Base-by-base conservation (phyloP, 2,888 invertebrate genomes). In the Amitus sp. region DNA sequence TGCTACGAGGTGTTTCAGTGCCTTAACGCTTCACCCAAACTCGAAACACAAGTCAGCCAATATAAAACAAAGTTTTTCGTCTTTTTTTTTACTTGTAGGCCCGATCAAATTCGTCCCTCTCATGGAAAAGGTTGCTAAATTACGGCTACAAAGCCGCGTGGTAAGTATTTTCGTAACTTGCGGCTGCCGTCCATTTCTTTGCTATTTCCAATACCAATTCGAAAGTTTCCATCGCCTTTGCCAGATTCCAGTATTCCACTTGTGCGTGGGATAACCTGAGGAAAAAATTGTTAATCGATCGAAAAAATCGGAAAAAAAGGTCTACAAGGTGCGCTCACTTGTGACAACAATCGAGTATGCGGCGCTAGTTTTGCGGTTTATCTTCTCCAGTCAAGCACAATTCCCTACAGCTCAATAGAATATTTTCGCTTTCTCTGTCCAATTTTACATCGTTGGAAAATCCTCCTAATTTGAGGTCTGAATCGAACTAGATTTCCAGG, bases 381-480 rank as follows among this genome's bases (percentile, higher is more conserved):
- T 85, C 83, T 15, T 85, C 84, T 67, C 86, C 84, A 6, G 80
- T 77, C 60, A 84, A 82, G 77, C 92, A 90, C 49, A 93, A 81
- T 65, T 86, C 83, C 61, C 90, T 87, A 71, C 92, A 92, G 7
- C 87, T 84, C 34, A 87, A 80, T 66, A 95, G 83, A 50, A 95
- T 88, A 39, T 86, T 84, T 75, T 92, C 89, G 63, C 93, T 91
- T 76, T 93, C 91, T 65, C 85, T 85, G 79, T 91, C 91, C 93
- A 94, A 95, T 0, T 95, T 95, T 0, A 93, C 93, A 77, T 96
- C 96, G 77, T 90, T 91, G 2, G 96, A 87, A 83, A 96, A 96
- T 62, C 87, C 87, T 57, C 92, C 93, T 1, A 82, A 72, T 56
- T 71, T 71, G 7, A 82, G 57, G 20, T 82, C 82, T 17, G 80